Percentiles rank a stretch among this genome's conserved stretches.
Evolutionary conservation across 2,888 invertebrate genomes (phyloP).

Genomic region (Eutolmus rufibarbis): DNA sequence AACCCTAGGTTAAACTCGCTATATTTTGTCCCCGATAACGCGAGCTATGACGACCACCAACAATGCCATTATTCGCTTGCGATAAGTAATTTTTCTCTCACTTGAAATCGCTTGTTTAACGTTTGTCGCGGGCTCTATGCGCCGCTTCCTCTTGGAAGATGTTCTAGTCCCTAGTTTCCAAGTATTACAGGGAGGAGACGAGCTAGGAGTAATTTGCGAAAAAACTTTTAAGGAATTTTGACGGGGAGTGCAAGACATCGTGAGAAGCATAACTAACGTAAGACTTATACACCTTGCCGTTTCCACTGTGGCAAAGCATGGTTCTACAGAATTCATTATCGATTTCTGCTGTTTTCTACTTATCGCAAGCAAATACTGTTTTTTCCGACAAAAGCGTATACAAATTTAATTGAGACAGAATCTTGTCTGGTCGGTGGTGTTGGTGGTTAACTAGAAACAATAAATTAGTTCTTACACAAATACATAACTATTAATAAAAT

Average conservation of each 20-base stretch:
- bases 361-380: not conserved
- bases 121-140: not conserved
- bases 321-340: not conserved
- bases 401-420: not conserved
- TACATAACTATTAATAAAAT: not conserved
- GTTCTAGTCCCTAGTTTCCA: not conserved
- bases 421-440: not conserved
- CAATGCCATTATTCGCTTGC: not conserved
- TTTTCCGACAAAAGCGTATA: not conserved
- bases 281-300: not conserved
- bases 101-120: not conserved
- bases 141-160: not conserved
- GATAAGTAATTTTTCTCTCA: conserved; percentile 34
- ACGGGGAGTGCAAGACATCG: not conserved
- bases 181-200: not conserved
- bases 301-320: not conserved
- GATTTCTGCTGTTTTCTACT: not conserved
- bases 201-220: not conserved
- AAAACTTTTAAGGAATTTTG: not conserved
- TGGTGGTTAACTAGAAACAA: not conserved
- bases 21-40: conserved; percentile 44
- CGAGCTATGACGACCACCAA: not conserved
- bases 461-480: not conserved
- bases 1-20: conserved; percentile 44
- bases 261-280: not conserved